phyloP scores from a whole-genome alignment of 23 tunicate genomes.

The Botrylloides violaceus region DNA sequence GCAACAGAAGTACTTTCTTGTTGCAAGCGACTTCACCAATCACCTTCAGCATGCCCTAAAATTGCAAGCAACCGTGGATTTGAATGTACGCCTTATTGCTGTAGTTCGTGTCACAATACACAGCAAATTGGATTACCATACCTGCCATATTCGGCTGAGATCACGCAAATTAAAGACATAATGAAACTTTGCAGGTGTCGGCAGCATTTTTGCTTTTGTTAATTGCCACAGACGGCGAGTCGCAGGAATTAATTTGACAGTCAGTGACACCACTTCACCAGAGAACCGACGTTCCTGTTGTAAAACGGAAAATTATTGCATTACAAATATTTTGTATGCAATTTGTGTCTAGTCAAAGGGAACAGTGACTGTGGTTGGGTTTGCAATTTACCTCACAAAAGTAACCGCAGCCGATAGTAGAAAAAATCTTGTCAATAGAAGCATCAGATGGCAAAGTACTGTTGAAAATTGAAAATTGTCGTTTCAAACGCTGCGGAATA shows the following conservation, averaged over 20 bases:
- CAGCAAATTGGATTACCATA: no score
- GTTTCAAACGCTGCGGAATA: constrained; percentile 89
- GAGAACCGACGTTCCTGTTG: constrained; percentile 41
- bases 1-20: constrained; percentile 37
- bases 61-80: not conserved
- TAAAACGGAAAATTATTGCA: not conserved
- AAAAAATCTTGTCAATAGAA: constrained; percentile 88
- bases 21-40: constrained; percentile 34
- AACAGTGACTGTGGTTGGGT: not conserved
- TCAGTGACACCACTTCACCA: constrained; percentile 32
- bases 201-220: constrained; percentile 89
- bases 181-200: constrained; percentile 99
- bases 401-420: constrained; percentile 88
- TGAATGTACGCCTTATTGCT: no score
- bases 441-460: constrained; percentile 90
- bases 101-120: no score
- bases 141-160: constrained; percentile 97
- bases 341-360: not conserved
- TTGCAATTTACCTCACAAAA: constrained; percentile 55
- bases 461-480: constrained; percentile 91
- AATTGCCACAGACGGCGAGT: constrained; percentile 85
- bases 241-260: constrained; percentile 43
- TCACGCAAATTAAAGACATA: constrained; percentile 90
- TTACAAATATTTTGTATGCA: not conserved
- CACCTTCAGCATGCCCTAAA: constrained; percentile 70